A percentile compares a stretch with the other conserved stretches of the same genome.
Evolutionary conservation across 2,113 vertebrate genomes (phyloP).

Genomic region (Gorsachius goisagi): DNA sequence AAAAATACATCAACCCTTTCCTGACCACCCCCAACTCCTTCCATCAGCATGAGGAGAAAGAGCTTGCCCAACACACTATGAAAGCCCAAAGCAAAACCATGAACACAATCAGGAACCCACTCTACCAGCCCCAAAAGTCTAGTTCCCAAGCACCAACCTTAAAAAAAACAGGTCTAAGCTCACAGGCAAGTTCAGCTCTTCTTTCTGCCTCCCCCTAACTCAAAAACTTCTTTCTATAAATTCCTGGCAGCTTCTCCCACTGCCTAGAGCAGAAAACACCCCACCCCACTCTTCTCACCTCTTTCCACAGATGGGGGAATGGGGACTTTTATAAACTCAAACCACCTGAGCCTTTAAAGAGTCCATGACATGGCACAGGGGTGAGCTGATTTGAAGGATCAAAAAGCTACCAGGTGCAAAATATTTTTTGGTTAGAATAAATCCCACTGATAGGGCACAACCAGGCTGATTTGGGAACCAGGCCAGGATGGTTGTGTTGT

Average conservation of each 20-base stretch:
- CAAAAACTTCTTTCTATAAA: too few relatives aligned
- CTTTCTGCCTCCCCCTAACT: rapidly evolving
- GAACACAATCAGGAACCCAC: rapidly evolving
- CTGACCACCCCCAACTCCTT: too few relatives aligned
- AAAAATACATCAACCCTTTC: background rate
- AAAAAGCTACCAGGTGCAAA: background rate
- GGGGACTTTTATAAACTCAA: background rate
- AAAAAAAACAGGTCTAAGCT: rapidly evolving
- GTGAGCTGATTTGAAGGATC: background rate
- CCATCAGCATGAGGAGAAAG: background rate
- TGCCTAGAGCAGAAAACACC: rapidly evolving
- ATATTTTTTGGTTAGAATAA: background rate
- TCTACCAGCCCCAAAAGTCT: background rate
- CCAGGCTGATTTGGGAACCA: background rate
- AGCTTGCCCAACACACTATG: rapidly evolving
- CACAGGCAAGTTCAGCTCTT: rapidly evolving
- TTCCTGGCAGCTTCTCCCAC: rapidly evolving
- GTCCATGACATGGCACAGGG: background rate
- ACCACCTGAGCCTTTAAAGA: background rate
- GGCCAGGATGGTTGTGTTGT: background rate
- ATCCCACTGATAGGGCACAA: background rate
- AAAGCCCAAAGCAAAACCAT: background rate
- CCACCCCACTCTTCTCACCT: rapidly evolving
- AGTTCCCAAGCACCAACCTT: background rate
- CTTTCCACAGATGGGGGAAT: rapidly evolving